Evolutionary conservation across 2,113 vertebrate genomes (phyloP).

Genomic region (Rhabdornis inornatus): DNA sequence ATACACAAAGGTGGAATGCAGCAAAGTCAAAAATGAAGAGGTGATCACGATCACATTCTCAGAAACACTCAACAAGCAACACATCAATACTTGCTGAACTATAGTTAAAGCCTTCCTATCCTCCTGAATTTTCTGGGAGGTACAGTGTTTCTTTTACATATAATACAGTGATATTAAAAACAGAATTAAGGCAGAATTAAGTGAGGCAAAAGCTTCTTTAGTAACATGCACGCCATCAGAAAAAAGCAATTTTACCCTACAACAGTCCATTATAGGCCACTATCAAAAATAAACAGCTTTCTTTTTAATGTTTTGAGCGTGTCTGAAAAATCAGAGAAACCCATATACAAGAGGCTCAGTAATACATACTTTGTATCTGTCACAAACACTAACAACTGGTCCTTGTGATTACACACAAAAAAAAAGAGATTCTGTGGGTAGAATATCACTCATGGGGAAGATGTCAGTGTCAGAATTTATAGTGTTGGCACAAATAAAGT

Average conservation of each 20-base stretch:
- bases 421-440: neutral
- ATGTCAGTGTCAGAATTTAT: neutral
- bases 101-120: neutral
- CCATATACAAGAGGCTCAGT: neutral
- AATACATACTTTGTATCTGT: neutral
- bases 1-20: neutral
- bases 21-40: constrained; percentile 11
- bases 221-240: neutral
- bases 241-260: neutral
- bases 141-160: neutral
- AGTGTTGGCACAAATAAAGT: neutral
- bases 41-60: neutral
- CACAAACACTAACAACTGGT: neutral
- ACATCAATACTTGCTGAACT: neutral
- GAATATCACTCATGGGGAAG: neutral
- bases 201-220: neutral
- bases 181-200: neutral
- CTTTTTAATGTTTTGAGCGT: neutral
- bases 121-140: neutral
- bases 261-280: neutral
- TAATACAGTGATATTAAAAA: neutral
- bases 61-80: neutral
- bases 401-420: neutral
- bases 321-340: neutral
- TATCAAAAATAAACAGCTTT: neutral